Evolutionary conservation across 2,113 vertebrate genomes (phyloP), one percentile per base, ranked within the genome.

Genomic region (Oryzias javanicus): DNA sequence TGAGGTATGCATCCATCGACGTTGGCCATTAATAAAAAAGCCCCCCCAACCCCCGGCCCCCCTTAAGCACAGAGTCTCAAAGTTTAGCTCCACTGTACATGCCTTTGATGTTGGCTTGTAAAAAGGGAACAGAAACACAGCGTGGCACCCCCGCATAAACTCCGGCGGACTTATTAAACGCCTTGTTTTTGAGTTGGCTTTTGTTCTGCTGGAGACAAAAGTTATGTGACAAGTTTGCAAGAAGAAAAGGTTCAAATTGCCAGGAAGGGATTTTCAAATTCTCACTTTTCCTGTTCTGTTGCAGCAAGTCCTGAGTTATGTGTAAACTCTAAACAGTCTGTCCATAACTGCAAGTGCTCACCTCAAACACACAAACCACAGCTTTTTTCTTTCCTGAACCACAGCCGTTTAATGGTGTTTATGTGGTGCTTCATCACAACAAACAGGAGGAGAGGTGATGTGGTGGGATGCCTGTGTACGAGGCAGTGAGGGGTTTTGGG

Each of bases 1-100:
- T 78, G 51, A 87, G 82, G 82, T 89, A 91, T 90, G 85, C 76
- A 60, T 77, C 81, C 74, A 80, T 72, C 78, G 75, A 80, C 49
- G 47, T 62, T 1, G 53, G 72, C 74, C 82, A 87, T 72, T 83
- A 80, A 82, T 76, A 75, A 82, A 65, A 80, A 82, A 82, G 55
- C 17, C 55, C 69, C 78, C 70, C 59, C n/a, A n/a, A n/a, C n/a
- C n/a, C n/a, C n/a, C n/a, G n/a, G n/a, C 45, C 46, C 22, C 55
- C 19, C 49, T 47, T 35, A 60, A 67, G 65, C 49, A 70, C 49
- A 0, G 60, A 67, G 71, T 66, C 75, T 69, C 66, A 62, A 70
- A 42, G 47, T 74, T 51, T 51, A 50, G 52, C 64, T 49, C 41
- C 24, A 49, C 63, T 70, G 51, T 82, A 72, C 67, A 77, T 74